phyloP scores from a whole-genome alignment of 37 sponge, comb jelly and placozoan species.

The Beroe forskalii region DNA sequence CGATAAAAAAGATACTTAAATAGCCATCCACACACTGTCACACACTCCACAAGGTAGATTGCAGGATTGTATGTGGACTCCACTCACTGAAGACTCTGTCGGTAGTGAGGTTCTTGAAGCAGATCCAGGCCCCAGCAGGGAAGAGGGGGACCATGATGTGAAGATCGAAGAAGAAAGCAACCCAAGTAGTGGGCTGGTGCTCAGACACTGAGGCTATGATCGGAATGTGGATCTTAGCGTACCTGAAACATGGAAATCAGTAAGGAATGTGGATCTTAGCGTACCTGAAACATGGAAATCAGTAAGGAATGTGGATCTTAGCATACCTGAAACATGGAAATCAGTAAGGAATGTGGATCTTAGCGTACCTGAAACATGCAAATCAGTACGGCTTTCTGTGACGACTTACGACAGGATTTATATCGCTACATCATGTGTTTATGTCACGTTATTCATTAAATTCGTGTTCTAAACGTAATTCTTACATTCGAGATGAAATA shows the following conservation, averaged over 20 bases:
- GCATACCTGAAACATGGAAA: slow-evolving; percentile 80
- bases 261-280: slow-evolving; percentile 99
- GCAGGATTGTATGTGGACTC: no score
- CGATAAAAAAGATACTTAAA: no score
- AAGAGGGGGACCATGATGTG: slow-evolving; percentile 94
- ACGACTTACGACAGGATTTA: no score
- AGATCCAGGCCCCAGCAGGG: slow-evolving; percentile 97
- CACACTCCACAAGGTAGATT: no score
- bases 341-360: slow-evolving; percentile 93
- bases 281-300: slow-evolving; percentile 73
- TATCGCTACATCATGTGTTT: no score
- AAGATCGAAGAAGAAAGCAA: slow-evolving; percentile 99
- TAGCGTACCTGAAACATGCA: slow-evolving; percentile 83
- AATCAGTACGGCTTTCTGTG: no score
- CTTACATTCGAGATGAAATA: no score
- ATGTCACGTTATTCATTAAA: no score
- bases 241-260: slow-evolving; percentile 68
- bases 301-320: slow-evolving; percentile 96
- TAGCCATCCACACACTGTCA: no score
- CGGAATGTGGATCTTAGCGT: slow-evolving; percentile 99
- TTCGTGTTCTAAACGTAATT: no score
- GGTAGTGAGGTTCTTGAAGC: slow-evolving; percentile 84
- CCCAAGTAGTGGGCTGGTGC: slow-evolving; percentile 99
- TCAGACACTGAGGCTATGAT: slow-evolving; percentile 99
- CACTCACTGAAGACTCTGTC: slow-evolving; percentile 95